phyloP scores from a whole-genome alignment of 2,113 vertebrate genomes.

The Trogon surrucura region DNA sequence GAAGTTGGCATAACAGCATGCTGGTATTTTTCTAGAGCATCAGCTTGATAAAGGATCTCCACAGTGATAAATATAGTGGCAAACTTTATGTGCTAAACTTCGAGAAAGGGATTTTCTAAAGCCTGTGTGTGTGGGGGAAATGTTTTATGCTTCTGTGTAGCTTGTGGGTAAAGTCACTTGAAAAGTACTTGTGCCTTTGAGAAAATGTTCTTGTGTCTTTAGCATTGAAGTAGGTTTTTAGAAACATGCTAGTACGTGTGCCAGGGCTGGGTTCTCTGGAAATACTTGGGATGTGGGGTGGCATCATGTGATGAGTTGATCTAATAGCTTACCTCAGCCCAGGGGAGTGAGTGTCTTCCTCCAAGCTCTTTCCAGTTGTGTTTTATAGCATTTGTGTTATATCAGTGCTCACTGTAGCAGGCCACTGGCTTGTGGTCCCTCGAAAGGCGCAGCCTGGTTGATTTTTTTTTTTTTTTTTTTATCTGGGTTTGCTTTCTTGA shows the following conservation, averaged over 20 bases:
- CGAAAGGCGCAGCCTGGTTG: background rate
- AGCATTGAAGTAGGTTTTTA: background rate
- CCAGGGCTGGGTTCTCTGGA: background rate
- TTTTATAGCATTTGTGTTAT: background rate
- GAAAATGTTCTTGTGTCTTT: too few relatives aligned
- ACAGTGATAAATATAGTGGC: background rate
- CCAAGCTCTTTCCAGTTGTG: too few relatives aligned
- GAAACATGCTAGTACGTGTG: accelerated
- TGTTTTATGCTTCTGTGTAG: background rate
- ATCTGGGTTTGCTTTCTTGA: background rate
- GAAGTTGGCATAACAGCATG: background rate
- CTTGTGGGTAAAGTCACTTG: background rate
- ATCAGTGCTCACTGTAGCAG: too few relatives aligned
- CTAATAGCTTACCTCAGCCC: background rate
- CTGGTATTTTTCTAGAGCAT: conserved; percentile 18
- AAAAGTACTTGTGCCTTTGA: background rate
- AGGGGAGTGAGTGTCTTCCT: background rate
- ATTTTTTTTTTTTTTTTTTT: background rate
- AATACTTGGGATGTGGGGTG: accelerated
- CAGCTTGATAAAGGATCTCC: background rate
- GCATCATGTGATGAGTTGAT: background rate
- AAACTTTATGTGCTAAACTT: background rate
- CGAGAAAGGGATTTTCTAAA: background rate
- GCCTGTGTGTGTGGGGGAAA: accelerated
- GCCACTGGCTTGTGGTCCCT: background rate